phyloP scores from a whole-genome alignment of 2,888 invertebrate genomes.

The Lordiphosa andalusiaca region DNA sequence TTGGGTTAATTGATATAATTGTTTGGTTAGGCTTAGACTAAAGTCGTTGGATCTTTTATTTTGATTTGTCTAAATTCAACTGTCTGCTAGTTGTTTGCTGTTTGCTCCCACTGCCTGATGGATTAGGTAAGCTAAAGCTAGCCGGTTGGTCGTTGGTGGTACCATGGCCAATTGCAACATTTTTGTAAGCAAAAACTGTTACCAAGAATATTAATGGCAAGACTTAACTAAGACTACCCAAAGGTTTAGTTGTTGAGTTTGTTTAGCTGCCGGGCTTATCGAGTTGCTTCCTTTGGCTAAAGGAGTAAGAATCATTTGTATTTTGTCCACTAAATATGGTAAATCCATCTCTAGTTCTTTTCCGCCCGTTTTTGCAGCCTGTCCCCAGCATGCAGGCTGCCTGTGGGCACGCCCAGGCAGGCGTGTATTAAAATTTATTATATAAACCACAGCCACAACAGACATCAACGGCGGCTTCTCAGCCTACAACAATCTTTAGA shows the following conservation, averaged over 20 bases:
- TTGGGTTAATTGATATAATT: conserved; percentile 63
- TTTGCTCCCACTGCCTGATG: conserved; percentile 2
- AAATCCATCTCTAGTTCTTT: too few relatives aligned
- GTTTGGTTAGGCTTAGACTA: conserved; percentile 8
- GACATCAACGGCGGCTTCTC: conserved; percentile 14
- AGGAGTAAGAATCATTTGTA: too few relatives aligned
- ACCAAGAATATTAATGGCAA: too few relatives aligned
- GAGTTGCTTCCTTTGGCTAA: too few relatives aligned
- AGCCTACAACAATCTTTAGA: conserved; percentile 59
- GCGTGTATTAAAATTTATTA: conserved; percentile 74
- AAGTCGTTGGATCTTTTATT: conserved; percentile 9
- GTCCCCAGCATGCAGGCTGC: background rate
- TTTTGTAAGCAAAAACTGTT: too few relatives aligned
- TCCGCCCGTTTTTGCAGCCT: background rate
- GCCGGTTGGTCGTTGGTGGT: too few relatives aligned
- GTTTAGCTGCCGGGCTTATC: too few relatives aligned
- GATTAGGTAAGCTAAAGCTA: too few relatives aligned
- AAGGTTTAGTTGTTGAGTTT: too few relatives aligned
- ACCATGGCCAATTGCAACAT: too few relatives aligned
- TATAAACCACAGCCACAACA: conserved; percentile 44
- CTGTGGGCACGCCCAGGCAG: conserved; percentile 39
- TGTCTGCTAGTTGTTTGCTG: conserved; percentile 21
- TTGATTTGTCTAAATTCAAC: conserved; percentile 22
- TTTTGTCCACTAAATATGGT: too few relatives aligned
- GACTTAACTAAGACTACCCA: too few relatives aligned